Conservation (phyloP, 2,888 invertebrate genomes). For the Minunthozetes semirufus region DNA sequence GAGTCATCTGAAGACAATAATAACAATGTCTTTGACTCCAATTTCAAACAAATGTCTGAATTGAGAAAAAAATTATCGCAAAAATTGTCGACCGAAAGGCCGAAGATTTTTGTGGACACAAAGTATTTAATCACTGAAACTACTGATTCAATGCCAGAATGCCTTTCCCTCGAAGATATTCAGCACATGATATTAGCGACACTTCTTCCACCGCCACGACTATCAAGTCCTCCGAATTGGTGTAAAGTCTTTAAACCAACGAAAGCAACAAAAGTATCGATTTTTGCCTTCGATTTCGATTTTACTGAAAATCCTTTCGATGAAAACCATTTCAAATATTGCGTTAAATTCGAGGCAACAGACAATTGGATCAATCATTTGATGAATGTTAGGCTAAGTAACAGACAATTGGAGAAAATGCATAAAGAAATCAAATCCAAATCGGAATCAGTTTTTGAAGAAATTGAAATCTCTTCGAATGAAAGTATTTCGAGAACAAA, state of each 20-base stretch:
- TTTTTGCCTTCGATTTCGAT: conserved; percentile 28
- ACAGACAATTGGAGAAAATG: conserved; percentile 29
- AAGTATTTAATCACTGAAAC: not conserved
- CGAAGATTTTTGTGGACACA: conserved; percentile 10
- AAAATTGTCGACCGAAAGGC: not conserved
- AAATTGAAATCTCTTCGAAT: conserved; percentile 54
- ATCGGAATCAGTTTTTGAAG: not conserved
- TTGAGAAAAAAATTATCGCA: conserved; percentile 19
- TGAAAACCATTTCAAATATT: conserved; percentile 20
- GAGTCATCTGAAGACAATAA: not conserved
- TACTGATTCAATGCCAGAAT: not conserved
- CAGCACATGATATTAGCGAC: conserved; percentile 24
- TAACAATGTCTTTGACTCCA: not conserved
- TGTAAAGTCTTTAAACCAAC: conserved; percentile 25
- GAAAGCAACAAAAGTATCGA: conserved; percentile 26
- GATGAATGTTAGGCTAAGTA: conserved; percentile 27
- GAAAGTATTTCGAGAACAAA: conserved; percentile 56
- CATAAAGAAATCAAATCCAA: not conserved
- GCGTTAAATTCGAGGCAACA: conserved; percentile 28
- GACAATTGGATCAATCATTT: conserved; percentile 27
- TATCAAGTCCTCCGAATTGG: conserved; percentile 32
- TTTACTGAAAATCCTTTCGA: not conserved
- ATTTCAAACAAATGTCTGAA: conserved; percentile 27
- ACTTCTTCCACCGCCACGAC: conserved; percentile 25
- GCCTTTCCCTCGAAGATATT: conserved; percentile 6